Evolutionary conservation across 2,797 vertebrate genomes (phyloP).

Genomic region (Limnodromus scolopaceus): DNA sequence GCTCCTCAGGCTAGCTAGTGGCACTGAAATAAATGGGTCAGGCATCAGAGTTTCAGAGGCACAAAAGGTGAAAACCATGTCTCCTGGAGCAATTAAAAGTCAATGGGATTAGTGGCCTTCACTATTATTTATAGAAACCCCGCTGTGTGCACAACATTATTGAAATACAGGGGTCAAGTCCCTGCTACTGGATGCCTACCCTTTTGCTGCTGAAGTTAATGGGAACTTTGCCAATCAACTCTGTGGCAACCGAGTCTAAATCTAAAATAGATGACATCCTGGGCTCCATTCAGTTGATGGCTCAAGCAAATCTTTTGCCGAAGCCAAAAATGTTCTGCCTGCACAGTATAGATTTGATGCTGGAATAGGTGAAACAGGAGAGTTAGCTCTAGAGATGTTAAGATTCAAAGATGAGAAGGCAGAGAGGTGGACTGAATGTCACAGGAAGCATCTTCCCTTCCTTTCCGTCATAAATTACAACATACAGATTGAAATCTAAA

Average conservation of each 20-base stretch:
- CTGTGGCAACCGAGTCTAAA: conserved; percentile 40
- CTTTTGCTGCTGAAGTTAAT: conserved; percentile 42
- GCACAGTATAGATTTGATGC: not conserved
- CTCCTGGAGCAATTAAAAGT: conserved; percentile 61
- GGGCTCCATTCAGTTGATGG: not conserved
- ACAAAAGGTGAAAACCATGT: conserved; percentile 47
- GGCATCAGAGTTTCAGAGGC: conserved; percentile 44
- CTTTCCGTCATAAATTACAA: not conserved
- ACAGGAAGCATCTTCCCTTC: not conserved
- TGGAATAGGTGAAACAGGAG: not conserved
- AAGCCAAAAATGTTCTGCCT: conserved; percentile 16
- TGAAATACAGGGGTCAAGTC: conserved; percentile 57
- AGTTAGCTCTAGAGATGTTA: not conserved
- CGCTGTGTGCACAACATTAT: conserved; percentile 1
- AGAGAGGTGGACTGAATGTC: not conserved
- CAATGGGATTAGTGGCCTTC: conserved; percentile 52
- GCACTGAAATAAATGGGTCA: conserved; percentile 54
- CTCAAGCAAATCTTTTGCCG: not conserved
- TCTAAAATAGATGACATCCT: conserved; percentile 46
- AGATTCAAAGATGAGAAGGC: not conserved
- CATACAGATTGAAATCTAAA: not conserved
- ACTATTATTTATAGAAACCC: conserved; percentile 61
- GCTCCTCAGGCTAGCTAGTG: conserved; percentile 24
- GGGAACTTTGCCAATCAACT: conserved; percentile 60
- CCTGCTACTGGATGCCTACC: conserved; percentile 37